Base-by-base conservation (phyloP, 1,140 invertebrate genomes). In the Euschistus heros region DNA sequence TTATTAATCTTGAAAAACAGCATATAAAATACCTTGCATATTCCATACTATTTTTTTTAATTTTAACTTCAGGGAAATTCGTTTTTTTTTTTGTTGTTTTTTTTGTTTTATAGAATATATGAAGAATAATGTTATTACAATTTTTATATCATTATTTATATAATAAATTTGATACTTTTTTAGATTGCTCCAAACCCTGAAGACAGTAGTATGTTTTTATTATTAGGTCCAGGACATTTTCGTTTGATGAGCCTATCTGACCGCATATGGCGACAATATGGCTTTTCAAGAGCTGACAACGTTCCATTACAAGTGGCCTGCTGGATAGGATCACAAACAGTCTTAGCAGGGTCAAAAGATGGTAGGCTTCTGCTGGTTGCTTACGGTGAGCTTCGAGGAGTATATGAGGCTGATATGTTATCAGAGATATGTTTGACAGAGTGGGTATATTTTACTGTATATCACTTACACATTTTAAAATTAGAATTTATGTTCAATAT, bases 221-320 rank as follows among this genome's bases (percentile, higher is more conserved):
- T 91, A 10, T 82, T 86, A 47, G 91, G 91, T 14, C 79, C 81
- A 27, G 82, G 82, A 17, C 80, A 84, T 0, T 88, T 92, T 71
- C 83, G 87, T 70, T 84, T 91, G 62, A 80, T 91, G 72, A 87
- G 86, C 30, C 85, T 87, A 37, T 82, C 83, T n/a, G 91, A 94
- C 73, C 85, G 82, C 0, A 80, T 85, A 6, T 86, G 92, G 82
- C 81, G 89, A 37, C 86, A 88, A 62, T 91, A 86, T 75, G 88
- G 89, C 20, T 91, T 87, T 76, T 82, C 85, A 65, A 92, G 91
- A 75, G 82, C 86, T 20, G 90, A 94, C 69, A 83, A 83, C 68
- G 80, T 89, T 66, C 78, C 82, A 68, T 81, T 90, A 67, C 80
- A 82, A 2, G 83, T 81, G 65, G 83, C 85, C 71, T 80, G 80